Base-by-base conservation (phyloP, 2,797 vertebrate species). In the Anisognathus igniventris region DNA sequence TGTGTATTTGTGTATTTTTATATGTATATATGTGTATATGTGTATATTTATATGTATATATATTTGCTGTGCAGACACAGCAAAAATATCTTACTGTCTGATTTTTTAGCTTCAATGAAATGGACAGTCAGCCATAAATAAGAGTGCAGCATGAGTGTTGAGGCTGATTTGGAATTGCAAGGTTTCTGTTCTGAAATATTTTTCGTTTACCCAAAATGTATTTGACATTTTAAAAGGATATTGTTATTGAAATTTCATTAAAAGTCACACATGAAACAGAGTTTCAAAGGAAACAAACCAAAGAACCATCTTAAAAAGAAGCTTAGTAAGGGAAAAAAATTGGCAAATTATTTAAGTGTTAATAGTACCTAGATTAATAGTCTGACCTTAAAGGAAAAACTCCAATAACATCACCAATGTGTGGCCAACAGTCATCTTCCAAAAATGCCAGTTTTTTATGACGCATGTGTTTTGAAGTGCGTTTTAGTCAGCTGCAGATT, bases 401-500 rank as follows among this genome's bases (percentile, higher is more conserved):
- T 80, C n/a, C 13, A 86, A 54, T 72, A 80, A 56, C 11, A 79
- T 51, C 57, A 85, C 14, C 21, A 56, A 42, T 77, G n/a, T 79
- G 80, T 89, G 68, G 53, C 48, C 39, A 92, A 35, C 10, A 78
- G 28, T 75, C n/a, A 85, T 80, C 57, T 85, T 85, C 68, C 64
- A 86, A 87, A 92, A 76, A 90, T 44, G 35, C 15, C 65, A 70
- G 1, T 0, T 30, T 87, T 89, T 85, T 20, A 56, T 91, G 72
- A 88, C 16, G 22, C 37, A 68, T 87, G 20, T 58, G 35, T 92
- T 89, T 90, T 92, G 44, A 67, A 68, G 21, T 82, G 45, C 51
- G 40, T 58, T 95, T 91, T 83, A 72, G 53, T 82, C 75, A 94
- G 58, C 37, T 84, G 66, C 39, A 75, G 66, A 81, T 76, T 90